Evolutionary conservation across 2,888 invertebrate genomes (phyloP).

Genomic region (Sepioteuthis lessoniana): DNA sequence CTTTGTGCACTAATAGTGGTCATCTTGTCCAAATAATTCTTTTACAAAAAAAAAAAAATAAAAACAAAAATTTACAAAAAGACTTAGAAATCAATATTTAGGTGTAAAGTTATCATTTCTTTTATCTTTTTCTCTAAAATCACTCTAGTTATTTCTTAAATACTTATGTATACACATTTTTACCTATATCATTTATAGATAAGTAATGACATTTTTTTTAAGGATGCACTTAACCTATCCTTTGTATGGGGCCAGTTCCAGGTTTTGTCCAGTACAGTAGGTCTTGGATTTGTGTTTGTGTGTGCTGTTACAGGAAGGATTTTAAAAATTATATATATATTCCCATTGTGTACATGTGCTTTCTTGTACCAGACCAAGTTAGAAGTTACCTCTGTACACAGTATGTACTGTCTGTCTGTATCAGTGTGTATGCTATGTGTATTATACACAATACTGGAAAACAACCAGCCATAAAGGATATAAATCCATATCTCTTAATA

Average conservation of each 20-base stretch:
- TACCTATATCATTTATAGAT: not conserved
- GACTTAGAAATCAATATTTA: not conserved
- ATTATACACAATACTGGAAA: slow-evolving; percentile 10
- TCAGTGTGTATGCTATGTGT: slow-evolving; percentile 33
- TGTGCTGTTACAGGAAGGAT: slow-evolving; percentile 21
- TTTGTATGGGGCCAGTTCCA: slow-evolving; percentile 33
- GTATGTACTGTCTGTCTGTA: slow-evolving; percentile 33
- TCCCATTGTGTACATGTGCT: slow-evolving; percentile 23
- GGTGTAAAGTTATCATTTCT: not conserved
- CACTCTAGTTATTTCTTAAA: not conserved
- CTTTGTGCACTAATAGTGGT: not conserved
- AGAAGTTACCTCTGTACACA: slow-evolving; percentile 33
- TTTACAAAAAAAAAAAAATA: not conserved
- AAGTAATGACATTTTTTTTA: not conserved
- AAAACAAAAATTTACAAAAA: not conserved
- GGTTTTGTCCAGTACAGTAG: slow-evolving; percentile 33
- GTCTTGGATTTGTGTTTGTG: slow-evolving; percentile 33
- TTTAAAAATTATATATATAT: not conserved
- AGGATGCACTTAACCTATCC: slow-evolving; percentile 33
- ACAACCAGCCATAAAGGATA: not conserved
- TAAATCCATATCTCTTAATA: not conserved
- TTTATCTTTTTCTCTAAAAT: not conserved
- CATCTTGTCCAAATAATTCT: not conserved
- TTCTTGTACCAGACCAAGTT: slow-evolving; percentile 12
- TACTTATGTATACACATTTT: not conserved